A percentile compares a stretch with the other conserved stretches of the same genome.
phyloP scores from a whole-genome alignment of 2,797 vertebrate species.

The Arnoldichthys spilopterus region DNA sequence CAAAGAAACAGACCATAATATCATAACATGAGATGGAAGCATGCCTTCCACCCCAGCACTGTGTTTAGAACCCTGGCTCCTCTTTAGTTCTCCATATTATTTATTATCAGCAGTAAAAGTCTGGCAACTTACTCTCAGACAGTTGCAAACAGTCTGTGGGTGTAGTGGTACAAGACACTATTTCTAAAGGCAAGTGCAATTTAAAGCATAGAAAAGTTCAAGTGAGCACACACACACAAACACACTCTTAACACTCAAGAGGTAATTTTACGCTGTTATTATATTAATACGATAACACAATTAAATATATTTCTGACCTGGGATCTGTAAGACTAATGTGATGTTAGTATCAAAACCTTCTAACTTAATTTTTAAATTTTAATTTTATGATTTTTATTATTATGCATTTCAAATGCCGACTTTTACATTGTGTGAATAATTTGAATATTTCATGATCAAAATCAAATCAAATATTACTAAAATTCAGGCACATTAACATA shows the following conservation, averaged over 20 bases:
- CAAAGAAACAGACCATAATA: constrained; percentile 47
- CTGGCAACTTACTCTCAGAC: constrained; percentile 23
- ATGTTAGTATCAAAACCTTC: too few species aligned
- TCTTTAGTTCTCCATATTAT: constrained; percentile 37
- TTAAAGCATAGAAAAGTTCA: background rate
- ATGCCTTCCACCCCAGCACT: constrained; percentile 64
- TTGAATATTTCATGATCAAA: too few species aligned
- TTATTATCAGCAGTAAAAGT: constrained; percentile 45
- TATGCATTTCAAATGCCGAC: too few species aligned
- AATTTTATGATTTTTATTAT: too few species aligned
- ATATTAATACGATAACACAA: background rate
- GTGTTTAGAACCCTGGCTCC: constrained; percentile 64
- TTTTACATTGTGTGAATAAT: too few species aligned
- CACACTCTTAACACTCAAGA: background rate
- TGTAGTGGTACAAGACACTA: background rate
- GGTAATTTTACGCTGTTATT: background rate
- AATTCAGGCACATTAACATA: too few species aligned
- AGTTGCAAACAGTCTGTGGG: constrained; percentile 18
- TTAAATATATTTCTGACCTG: background rate
- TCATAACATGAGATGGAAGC: constrained; percentile 62
- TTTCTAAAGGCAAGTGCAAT: constrained; percentile 9
- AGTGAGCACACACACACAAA: background rate
- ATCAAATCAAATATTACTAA: too few species aligned
- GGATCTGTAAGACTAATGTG: background rate
- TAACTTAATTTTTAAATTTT: too few species aligned